Percentiles rank a stretch among this genome's conserved stretches.
phyloP scores from a whole-genome alignment of 2,797 vertebrate species.

The Prionace glauca region DNA sequence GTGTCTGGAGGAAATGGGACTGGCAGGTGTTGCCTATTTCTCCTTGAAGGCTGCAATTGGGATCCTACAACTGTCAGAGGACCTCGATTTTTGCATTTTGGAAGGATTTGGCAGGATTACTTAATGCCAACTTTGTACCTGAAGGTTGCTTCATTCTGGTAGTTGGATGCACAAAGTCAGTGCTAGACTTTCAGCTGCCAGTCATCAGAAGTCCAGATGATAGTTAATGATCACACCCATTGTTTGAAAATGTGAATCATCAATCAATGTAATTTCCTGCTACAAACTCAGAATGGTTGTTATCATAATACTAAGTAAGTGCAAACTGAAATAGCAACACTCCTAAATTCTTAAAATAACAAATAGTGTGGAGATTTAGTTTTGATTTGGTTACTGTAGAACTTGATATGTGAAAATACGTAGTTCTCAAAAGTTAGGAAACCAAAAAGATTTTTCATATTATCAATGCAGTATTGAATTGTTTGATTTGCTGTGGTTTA shows the following conservation, averaged over 20 bases:
- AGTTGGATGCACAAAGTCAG: not conserved
- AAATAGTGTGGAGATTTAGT: not conserved
- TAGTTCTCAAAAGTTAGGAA: not conserved
- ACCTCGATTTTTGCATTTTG: not conserved
- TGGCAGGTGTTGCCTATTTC: not conserved
- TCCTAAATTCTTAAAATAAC: not conserved
- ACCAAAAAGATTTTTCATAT: not conserved
- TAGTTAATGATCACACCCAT: not conserved
- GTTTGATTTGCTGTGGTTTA: not conserved
- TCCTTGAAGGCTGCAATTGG: not conserved
- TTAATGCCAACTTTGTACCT: not conserved
- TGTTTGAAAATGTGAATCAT: not conserved
- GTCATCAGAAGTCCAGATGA: not conserved
- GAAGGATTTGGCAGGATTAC: not conserved
- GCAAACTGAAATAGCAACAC: not conserved
- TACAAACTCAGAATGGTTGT: not conserved
- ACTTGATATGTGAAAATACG: not conserved
- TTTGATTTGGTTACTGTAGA: not conserved
- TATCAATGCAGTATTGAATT: not conserved
- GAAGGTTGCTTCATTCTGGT: not conserved
- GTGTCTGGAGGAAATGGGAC: not conserved
- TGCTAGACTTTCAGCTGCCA: not conserved
- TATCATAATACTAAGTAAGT: not conserved
- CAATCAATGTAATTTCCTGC: not conserved
- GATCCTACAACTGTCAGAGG: not conserved